phyloP scores from a whole-genome alignment of 2,797 vertebrate species.

The Sternarchorhynchus goeldii region DNA sequence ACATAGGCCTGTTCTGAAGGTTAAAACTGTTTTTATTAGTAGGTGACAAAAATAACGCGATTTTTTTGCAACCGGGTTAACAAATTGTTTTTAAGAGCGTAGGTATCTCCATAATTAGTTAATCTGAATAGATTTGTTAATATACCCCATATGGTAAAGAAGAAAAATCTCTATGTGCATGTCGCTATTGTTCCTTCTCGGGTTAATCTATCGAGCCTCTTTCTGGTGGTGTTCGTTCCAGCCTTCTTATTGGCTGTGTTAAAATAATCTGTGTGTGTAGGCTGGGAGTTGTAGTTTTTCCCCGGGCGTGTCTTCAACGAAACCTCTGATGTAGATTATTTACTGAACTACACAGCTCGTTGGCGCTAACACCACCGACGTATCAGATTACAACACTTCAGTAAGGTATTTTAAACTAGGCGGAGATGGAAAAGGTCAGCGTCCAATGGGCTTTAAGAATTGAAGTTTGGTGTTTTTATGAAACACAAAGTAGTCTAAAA shows the following conservation, averaged over 20 bases:
- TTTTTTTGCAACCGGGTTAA: not conserved
- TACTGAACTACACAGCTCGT: slow-evolving; percentile 57
- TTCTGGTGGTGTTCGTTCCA: slow-evolving; percentile 48
- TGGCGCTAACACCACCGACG: slow-evolving; percentile 47
- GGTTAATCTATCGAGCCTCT: slow-evolving; percentile 57
- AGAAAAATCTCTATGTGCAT: slow-evolving; percentile 15
- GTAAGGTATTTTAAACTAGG: slow-evolving; percentile 53
- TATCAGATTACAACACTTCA: slow-evolving; percentile 65
- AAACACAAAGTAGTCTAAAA: slow-evolving; percentile 29
- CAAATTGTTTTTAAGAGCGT: not conserved
- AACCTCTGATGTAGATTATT: slow-evolving; percentile 40
- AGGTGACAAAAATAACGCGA: not conserved
- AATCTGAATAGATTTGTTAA: not conserved
- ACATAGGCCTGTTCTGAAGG: not conserved
- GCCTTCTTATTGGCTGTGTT: slow-evolving; percentile 56
- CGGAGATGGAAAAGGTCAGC: slow-evolving; percentile 48
- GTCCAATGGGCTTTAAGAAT: slow-evolving; percentile 56
- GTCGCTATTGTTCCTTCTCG: slow-evolving; percentile 60
- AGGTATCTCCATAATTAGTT: not conserved
- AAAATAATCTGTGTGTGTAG: slow-evolving; percentile 46
- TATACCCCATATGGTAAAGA: not conserved
- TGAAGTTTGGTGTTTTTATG: slow-evolving; percentile 48
- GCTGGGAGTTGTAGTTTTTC: slow-evolving; percentile 67
- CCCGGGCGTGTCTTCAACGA: slow-evolving; percentile 56
- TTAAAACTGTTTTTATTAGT: slow-evolving; percentile 10